Evolutionary conservation across 2,113 vertebrate genomes (phyloP).

Genomic region (Epinephelus fuscoguttatus): DNA sequence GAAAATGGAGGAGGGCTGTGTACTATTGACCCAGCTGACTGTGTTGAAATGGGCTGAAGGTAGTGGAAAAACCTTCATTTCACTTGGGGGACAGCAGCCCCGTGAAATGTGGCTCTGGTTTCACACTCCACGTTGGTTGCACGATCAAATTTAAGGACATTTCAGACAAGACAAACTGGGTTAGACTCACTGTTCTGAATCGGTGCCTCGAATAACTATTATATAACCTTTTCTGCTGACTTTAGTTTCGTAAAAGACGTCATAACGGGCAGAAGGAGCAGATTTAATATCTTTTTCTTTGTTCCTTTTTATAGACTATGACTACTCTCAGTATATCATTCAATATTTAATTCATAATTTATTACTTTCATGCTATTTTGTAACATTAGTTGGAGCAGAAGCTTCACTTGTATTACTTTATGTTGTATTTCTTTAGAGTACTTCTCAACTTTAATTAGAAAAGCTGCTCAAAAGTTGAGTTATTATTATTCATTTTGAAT

Average conservation of each 20-base stretch:
- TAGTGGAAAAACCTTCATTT: slow-evolving; percentile 66
- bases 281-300: slow-evolving; percentile 1
- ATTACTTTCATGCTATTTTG: not conserved
- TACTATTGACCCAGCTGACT: slow-evolving; percentile 72
- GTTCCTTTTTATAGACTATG: not conserved
- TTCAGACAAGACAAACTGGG: slow-evolving; percentile 30
- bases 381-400: not conserved
- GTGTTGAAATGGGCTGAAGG: slow-evolving; percentile 46
- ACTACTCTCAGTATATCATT: not conserved
- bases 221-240: slow-evolving; percentile 43
- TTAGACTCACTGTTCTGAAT: slow-evolving; percentile 18
- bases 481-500: not conserved
- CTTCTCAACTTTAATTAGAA: not conserved
- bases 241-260: not conserved
- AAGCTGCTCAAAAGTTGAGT: not conserved
- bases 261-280: not conserved
- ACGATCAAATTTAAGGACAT: slow-evolving; percentile 16
- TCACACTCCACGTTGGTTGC: slow-evolving; percentile 35
- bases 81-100: slow-evolving; percentile 7
- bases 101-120: slow-evolving; percentile 35
- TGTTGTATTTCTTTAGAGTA: slow-evolving; percentile 10
- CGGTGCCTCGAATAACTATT: slow-evolving; percentile 3
- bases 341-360: slow-evolving; percentile 3
- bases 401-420: not conserved
- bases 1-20: slow-evolving; percentile 35